Base-by-base conservation (phyloP, 1,140 invertebrate genomes). In the Atta colombica region DNA sequence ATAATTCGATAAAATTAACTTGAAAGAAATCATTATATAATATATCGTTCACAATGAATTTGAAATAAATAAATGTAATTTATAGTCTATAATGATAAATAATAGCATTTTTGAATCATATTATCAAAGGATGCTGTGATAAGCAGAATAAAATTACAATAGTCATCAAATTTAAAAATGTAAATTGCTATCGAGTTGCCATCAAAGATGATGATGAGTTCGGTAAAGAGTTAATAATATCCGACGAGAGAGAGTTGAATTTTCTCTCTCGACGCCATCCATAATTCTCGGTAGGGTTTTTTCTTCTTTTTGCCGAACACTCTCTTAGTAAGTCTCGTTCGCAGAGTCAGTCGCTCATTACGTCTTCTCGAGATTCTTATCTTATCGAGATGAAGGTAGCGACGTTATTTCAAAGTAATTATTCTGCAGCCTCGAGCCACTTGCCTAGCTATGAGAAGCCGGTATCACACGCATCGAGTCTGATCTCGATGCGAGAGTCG, bases 401-500 rank as follows among this genome's bases (percentile, higher is more conserved):
- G 55, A 74, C 55, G 68, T 61, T 84, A 74, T 35, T 61, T 49
- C 80, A 61, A 74, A 61, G 28, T 84, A 84, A 84, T 84, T 84
- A 84, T 82, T 21, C 68, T 58, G 68, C 68, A 74, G 55, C 55
- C 55, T 49, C 68, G 55, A 74, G 68, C 18, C 35, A 72, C 49
- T 45, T 75, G 39, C 35, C 49, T 58, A 55, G 39, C 35, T 80
- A 35, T 31, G 49, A 55, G 28, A 8, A 69, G 63, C 21, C 53
- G 21, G 68, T 68, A 80, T 49, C 69, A 84, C 39, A 75, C 69
- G 58, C 35, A 28, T 61, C 55, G 72, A 21, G 14, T 21, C 39
- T 84, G 80, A 74, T 84, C 69, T 74, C 69, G 80, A 75, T 84
- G 69, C 69, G 69, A 75, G 25, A 49, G 14, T n/a, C 80, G 68